Percentiles rank a stretch among this genome's conserved stretches.
These are phyloP conservation scores for Apis florea DNA, from an alignment of 1,140 invertebrate species.

Conservation along the genomic window DNA sequence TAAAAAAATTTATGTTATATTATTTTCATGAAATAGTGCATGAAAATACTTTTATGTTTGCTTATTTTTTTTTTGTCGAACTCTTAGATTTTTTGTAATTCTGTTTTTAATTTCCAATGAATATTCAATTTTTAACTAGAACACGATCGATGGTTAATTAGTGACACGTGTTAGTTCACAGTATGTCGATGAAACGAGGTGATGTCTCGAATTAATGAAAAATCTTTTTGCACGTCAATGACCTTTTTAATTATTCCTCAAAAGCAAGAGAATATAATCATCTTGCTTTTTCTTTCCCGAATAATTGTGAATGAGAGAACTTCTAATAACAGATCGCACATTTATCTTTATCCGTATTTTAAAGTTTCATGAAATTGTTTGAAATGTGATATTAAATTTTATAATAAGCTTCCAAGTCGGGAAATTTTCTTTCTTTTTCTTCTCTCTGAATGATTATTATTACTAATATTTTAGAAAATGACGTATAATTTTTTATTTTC, in stretches of 20 bases:
- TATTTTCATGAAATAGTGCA: not conserved
- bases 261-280: slow-evolving; percentile 4
- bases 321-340: not conserved
- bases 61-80: not conserved
- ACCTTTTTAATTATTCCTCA: slow-evolving; percentile 32
- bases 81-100: not conserved
- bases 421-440: not conserved
- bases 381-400: not conserved
- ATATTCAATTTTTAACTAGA: not conserved
- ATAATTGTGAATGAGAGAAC: not conserved
- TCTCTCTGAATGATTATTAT: not conserved
- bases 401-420: not conserved
- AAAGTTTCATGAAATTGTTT: not conserved
- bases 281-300: not conserved
- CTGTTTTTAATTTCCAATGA: not conserved
- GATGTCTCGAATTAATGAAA: slow-evolving; percentile 36
- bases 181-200: not conserved
- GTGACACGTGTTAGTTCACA: not conserved
- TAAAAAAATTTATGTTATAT: not conserved
- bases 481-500: no score
- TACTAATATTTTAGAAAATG: no score
- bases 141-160: slow-evolving; percentile 44
- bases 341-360: not conserved
- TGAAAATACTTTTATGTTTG: no score
- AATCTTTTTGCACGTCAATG: not conserved